Conservation (phyloP, 1,140 invertebrate genomes). For the Pteromalus puparum region DNA sequence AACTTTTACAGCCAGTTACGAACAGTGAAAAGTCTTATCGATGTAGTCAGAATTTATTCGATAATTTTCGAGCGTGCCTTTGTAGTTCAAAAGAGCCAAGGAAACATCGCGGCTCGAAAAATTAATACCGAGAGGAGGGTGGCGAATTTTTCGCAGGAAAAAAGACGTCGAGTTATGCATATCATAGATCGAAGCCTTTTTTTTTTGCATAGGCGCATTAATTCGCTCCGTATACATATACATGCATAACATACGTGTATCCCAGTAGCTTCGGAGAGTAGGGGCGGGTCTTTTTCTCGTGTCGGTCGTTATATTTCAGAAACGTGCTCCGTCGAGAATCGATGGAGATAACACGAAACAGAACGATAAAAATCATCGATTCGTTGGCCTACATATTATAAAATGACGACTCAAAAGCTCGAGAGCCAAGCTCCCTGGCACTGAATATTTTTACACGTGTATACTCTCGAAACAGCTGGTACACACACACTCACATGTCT, state of each 20-base stretch:
- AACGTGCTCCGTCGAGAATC: slow-evolving; percentile 35
- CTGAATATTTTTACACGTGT: slow-evolving; percentile 24
- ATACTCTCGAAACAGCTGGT: background rate
- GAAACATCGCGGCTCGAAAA: no score
- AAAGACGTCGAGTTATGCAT: no score
- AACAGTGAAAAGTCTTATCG: no score
- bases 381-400: slow-evolving; percentile 50
- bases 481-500: no score
- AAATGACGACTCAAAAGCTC: slow-evolving; percentile 20
- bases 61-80: no score
- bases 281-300: slow-evolving; percentile 9
- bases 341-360: slow-evolving; percentile 40
- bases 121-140: no score
- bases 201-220: slow-evolving; percentile 37
- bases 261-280: background rate
- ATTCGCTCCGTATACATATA: slow-evolving; percentile 2
- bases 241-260: background rate
- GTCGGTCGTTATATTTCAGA: slow-evolving; percentile 28
- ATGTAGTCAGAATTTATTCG: no score
- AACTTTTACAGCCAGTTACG: no score
- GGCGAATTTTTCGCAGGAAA: no score
- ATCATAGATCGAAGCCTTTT: slow-evolving; percentile 13
- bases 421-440: background rate
- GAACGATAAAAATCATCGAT: slow-evolving; percentile 48
- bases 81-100: no score